Conservation (phyloP, 2,113 vertebrate genomes). For the Pionites leucogaster region DNA sequence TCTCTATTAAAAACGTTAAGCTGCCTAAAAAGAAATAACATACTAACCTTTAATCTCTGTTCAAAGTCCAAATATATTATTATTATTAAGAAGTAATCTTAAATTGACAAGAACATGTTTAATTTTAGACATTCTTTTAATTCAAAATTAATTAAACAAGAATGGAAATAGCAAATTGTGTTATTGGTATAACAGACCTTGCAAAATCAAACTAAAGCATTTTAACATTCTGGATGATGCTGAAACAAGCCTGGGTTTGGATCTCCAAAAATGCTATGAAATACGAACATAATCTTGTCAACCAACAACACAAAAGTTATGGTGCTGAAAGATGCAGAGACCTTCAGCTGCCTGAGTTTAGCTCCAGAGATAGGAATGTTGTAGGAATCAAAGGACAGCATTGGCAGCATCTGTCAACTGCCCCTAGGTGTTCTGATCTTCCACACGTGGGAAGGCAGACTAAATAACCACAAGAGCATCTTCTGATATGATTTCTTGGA, state of each 20-base stretch:
- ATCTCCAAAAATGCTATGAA: neutral
- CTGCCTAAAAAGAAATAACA: slow-evolving; percentile 21
- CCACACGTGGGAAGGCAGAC: accelerated
- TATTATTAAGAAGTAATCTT: slow-evolving; percentile 16
- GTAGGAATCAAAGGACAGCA: neutral
- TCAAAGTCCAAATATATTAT: slow-evolving; percentile 1
- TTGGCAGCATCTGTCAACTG: neutral
- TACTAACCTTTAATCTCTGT: neutral
- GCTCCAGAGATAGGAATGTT: neutral
- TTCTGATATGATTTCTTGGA: neutral
- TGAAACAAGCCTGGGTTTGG: neutral
- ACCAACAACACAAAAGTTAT: neutral
- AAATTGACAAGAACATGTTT: neutral
- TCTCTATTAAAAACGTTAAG: slow-evolving; percentile 20
- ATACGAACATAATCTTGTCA: neutral
- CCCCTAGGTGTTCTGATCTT: neutral
- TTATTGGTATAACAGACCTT: neutral
- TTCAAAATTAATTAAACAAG: neutral
- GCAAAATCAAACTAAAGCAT: neutral
- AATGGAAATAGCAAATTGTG: neutral
- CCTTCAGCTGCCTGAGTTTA: neutral
- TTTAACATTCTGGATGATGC: neutral
- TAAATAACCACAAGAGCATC: neutral
- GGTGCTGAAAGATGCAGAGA: neutral
- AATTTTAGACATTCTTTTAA: neutral